phyloP scores from a whole-genome alignment of 2,113 vertebrate genomes.

The Columbina picui region DNA sequence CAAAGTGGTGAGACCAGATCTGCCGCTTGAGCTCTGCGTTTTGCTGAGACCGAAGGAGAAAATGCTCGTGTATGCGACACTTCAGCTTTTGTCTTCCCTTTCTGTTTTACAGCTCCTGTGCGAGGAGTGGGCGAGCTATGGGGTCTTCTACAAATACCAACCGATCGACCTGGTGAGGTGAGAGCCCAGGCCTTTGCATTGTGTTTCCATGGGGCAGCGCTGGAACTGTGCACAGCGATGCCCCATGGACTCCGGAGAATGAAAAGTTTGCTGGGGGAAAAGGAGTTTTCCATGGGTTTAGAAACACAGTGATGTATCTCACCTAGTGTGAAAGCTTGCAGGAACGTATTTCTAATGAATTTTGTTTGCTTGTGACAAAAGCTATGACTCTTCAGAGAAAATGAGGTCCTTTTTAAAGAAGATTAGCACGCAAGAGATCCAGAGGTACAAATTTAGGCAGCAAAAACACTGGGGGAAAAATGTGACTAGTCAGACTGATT shows the following conservation, averaged over 20 bases:
- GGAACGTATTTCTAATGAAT: not conserved
- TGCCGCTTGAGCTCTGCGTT: not conserved
- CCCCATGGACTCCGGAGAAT: rapidly evolving
- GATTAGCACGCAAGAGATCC: not conserved
- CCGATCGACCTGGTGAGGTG: slow-evolving; percentile 95
- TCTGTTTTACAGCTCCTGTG: slow-evolving; percentile 85
- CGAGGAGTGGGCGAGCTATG: slow-evolving; percentile 95
- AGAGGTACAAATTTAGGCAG: not conserved
- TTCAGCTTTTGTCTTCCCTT: not conserved
- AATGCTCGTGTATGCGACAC: rapidly evolving
- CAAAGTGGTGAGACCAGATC: not conserved
- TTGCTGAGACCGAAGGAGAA: not conserved
- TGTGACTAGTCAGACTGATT: not conserved
- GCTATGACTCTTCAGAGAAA: not conserved
- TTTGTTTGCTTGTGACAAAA: not conserved
- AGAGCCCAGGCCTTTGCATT: not conserved
- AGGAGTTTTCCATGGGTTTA: not conserved
- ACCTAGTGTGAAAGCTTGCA: not conserved
- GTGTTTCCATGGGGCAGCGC: rapidly evolving
- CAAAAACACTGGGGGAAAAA: not conserved
- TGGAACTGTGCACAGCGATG: not conserved
- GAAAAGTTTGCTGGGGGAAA: not conserved
- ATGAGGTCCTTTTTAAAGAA: not conserved
- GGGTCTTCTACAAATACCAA: slow-evolving; percentile 96
- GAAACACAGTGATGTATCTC: not conserved